Percentiles rank a stretch among this genome's conserved stretches.
Evolutionary conservation across 2,888 invertebrate genomes (phyloP).

Genomic region (Andrena flavipes): DNA sequence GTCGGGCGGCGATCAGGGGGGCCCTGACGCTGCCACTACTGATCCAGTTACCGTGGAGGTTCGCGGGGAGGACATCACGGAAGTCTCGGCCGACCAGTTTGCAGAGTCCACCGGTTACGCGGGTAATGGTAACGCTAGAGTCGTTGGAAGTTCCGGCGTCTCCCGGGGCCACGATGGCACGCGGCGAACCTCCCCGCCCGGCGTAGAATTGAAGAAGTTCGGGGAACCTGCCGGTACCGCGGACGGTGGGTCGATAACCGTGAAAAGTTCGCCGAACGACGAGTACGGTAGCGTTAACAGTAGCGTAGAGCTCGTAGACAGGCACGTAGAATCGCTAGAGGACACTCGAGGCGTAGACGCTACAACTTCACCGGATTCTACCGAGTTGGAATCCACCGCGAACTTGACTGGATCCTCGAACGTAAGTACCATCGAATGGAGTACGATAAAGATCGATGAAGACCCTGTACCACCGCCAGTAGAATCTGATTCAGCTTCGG

Average conservation of each 20-base stretch:
- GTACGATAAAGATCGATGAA: not conserved
- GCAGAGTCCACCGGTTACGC: conserved; percentile 8
- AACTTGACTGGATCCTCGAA: not conserved
- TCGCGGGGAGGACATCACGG: conserved; percentile 1
- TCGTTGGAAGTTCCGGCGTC: conserved; percentile 36
- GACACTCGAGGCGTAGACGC: not conserved
- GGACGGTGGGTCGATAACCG: conserved; percentile 13
- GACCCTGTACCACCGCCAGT: not conserved
- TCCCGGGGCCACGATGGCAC: conserved; percentile 1
- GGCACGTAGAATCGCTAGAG: conserved; percentile 18
- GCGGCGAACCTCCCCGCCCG: conserved; percentile 9
- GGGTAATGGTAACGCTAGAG: conserved; percentile 20
- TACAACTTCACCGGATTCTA: not conserved
- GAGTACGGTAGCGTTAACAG: conserved; percentile 18
- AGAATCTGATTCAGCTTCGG: not conserved
- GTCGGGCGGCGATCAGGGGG: not conserved
- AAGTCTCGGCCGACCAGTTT: not conserved
- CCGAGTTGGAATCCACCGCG: not conserved
- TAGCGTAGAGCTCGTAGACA: conserved; percentile 32
- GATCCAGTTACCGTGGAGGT: conserved; percentile 15
- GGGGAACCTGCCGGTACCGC: conserved; percentile 5
- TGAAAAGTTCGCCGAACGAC: conserved; percentile 18
- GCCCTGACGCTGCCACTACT: not conserved
- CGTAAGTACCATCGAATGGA: conserved; percentile 54
- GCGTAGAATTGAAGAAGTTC: conserved; percentile 18